A percentile compares a stretch with the other conserved stretches of the same genome.
These are phyloP conservation scores for Sinocyclocheilus rhinocerous DNA, from an alignment of 2,113 vertebrate genomes.

Conservation along the genomic window DNA sequence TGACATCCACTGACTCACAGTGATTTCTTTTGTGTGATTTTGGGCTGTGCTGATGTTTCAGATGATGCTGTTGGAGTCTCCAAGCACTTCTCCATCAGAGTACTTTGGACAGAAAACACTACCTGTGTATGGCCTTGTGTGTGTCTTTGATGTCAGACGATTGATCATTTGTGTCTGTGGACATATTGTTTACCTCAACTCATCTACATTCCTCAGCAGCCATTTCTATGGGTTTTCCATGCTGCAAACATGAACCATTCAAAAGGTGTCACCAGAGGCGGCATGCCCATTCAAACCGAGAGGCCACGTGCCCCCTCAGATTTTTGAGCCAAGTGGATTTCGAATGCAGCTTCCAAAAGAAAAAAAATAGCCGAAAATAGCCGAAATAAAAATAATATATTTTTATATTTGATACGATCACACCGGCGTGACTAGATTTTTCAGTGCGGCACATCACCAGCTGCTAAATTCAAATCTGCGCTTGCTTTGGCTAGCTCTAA, in stretches of 20 bases:
- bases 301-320: too few relatives aligned
- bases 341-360: too few relatives aligned
- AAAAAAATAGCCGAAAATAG: too few relatives aligned
- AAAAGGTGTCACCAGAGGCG: neutral
- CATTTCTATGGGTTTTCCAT: neutral
- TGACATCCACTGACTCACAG: slow-evolving; percentile 4
- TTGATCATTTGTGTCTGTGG: neutral
- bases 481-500: too few relatives aligned
- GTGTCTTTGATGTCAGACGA: slow-evolving; percentile 14
- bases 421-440: too few relatives aligned
- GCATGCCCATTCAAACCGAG: too few relatives aligned
- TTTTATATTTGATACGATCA: too few relatives aligned
- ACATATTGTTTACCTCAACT: neutral
- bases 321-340: too few relatives aligned
- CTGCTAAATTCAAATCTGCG: too few relatives aligned
- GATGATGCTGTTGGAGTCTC: neutral
- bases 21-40: neutral
- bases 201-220: neutral
- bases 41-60: neutral
- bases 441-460: too few relatives aligned
- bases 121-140: slow-evolving; percentile 9
- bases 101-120: neutral
- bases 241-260: neutral
- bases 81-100: neutral
- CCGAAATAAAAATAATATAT: too few relatives aligned